These are phyloP conservation scores for Nycticorax nycticorax DNA, from an alignment of 2,113 vertebrate species.

Conservation along the genomic window DNA sequence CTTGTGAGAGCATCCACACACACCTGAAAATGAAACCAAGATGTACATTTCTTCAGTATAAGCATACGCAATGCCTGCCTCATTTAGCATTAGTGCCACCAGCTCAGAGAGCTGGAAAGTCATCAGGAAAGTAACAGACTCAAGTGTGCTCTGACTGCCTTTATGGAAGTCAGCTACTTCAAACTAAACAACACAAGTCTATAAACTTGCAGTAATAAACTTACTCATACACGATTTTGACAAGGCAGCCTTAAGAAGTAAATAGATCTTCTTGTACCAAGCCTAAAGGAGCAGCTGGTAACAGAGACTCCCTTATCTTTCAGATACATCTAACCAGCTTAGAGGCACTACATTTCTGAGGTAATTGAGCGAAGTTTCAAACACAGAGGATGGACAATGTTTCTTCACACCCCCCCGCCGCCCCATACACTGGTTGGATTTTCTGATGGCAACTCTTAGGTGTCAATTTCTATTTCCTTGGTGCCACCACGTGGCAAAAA, in stretches of 20 bases:
- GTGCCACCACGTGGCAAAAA: slow-evolving; percentile 76
- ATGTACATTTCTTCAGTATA: neutral
- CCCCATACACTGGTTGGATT: neutral
- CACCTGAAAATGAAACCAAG: neutral
- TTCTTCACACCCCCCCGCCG: neutral
- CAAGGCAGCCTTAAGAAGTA: neutral
- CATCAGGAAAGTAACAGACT: rapidly evolving
- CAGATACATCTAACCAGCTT: neutral
- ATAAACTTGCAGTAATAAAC: neutral
- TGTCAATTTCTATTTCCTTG: slow-evolving; percentile 67
- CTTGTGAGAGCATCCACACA: neutral
- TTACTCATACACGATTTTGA: rapidly evolving
- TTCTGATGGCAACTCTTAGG: neutral
- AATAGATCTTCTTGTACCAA: neutral
- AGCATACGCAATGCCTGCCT: neutral
- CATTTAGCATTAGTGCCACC: rapidly evolving
- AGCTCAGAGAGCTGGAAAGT: neutral
- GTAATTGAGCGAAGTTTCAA: neutral
- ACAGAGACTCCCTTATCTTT: neutral
- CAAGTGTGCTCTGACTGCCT: neutral
- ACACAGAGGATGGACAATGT: neutral
- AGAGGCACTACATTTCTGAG: neutral
- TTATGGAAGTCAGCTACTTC: neutral
- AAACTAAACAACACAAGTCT: neutral
- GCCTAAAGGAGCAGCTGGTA: neutral